A percentile compares a stretch with the other conserved stretches of the same genome.
Evolutionary conservation across 2,113 vertebrate species (phyloP).

Genomic region (Coracopsis vasa): DNA sequence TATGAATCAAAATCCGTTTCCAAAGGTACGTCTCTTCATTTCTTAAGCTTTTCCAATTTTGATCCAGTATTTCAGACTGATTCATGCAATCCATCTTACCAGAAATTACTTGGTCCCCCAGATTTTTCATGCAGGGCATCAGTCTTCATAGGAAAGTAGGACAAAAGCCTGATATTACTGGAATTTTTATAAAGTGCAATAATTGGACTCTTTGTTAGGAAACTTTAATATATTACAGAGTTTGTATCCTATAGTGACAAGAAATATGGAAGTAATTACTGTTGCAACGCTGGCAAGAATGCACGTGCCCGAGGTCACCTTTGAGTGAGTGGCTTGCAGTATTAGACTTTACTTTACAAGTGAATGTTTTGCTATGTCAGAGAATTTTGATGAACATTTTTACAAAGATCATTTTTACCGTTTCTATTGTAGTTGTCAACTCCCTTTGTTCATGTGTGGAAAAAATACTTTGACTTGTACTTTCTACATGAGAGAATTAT

Average conservation of each 20-base stretch:
- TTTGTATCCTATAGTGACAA: conserved; percentile 58
- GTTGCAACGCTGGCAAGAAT: conserved; percentile 20
- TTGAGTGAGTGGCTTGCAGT: conserved; percentile 49
- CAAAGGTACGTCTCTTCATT: neutral
- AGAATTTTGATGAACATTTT: conserved; percentile 74
- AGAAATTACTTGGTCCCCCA: conserved; percentile 26
- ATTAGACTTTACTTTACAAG: conserved; percentile 64
- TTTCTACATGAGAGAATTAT: conserved; percentile 54
- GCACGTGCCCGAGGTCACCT: neutral
- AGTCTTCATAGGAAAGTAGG: conserved; percentile 60
- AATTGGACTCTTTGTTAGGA: conserved; percentile 70
- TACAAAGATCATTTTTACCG: conserved; percentile 73
- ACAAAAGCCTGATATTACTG: conserved; percentile 64
- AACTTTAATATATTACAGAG: conserved; percentile 66
- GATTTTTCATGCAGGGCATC: conserved; percentile 45
- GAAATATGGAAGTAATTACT: conserved; percentile 38
- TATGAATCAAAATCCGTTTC: neutral
- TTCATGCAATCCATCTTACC: neutral
- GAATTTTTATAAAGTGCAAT: conserved; percentile 73
- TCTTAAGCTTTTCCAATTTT: neutral
- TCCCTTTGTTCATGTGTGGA: conserved; percentile 49
- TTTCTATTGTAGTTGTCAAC: conserved; percentile 71
- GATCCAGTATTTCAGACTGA: conserved; percentile 36
- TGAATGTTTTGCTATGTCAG: conserved; percentile 72
- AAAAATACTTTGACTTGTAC: conserved; percentile 60